These are phyloP conservation scores for Lophius americanus DNA, from an alignment of 2,797 vertebrate genomes.

Conservation along the genomic window DNA sequence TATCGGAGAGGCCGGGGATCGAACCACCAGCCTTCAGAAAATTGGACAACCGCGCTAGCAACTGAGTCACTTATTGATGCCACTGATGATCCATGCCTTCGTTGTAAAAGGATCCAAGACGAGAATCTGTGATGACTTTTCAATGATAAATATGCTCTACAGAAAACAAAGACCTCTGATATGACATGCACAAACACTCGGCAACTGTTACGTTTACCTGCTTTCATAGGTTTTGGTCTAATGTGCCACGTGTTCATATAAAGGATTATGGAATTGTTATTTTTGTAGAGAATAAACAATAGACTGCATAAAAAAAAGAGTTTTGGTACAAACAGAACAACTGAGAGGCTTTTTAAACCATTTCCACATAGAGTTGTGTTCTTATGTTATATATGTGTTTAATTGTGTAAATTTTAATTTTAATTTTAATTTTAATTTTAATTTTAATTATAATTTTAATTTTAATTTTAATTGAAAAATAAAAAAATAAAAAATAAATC, in stretches of 20 bases:
- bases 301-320: constrained; percentile 2
- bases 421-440: too few species aligned
- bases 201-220: background rate
- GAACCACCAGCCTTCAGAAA: too few species aligned
- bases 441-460: too few species aligned
- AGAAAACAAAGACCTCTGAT: constrained; percentile 2
- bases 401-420: too few species aligned
- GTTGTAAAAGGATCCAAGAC: background rate
- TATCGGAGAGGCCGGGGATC: too few species aligned
- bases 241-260: background rate
- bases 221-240: background rate
- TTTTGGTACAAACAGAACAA: background rate
- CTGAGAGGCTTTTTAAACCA: background rate
- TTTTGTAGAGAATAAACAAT: background rate
- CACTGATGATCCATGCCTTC: background rate
- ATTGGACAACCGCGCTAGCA: too few species aligned
- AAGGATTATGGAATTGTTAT: background rate
- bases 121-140: background rate
- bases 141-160: background rate
- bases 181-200: too few species aligned
- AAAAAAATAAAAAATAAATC: too few species aligned
- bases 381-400: too few species aligned
- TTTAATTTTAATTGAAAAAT: too few species aligned
- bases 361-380: too few species aligned
- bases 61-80: background rate